Conservation (phyloP, 2,113 vertebrate species). For the Lucifuga dentata region DNA sequence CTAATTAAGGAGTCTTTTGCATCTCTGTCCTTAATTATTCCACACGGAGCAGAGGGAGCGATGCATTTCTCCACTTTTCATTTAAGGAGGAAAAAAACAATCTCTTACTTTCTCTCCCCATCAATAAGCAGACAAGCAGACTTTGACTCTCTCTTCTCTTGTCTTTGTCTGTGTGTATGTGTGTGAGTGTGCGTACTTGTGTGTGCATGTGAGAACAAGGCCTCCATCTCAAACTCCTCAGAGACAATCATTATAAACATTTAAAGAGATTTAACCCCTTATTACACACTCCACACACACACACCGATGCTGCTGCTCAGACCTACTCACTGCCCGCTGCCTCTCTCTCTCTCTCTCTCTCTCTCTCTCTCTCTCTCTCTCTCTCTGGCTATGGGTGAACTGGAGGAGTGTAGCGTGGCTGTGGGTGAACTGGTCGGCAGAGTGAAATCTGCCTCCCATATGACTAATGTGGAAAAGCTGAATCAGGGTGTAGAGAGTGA, state of each 20-base stretch:
- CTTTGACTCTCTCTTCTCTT: constrained; percentile 38
- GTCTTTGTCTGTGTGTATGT: constrained; percentile 18
- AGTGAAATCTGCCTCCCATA: no score
- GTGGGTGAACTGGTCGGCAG: no score
- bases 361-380: background rate
- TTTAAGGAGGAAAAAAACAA: constrained; percentile 71
- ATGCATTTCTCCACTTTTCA: constrained; percentile 74
- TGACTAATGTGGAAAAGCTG: no score
- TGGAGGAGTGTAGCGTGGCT: no score
- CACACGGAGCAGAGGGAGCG: constrained; percentile 69
- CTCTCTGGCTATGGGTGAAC: no score
- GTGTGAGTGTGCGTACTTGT: constrained; percentile 12
- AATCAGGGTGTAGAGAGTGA: no score
- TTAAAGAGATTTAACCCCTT: constrained; percentile 45
- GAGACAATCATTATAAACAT: constrained; percentile 49
- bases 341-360: background rate
- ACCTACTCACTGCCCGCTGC: constrained; percentile 3
- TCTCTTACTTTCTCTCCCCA: constrained; percentile 40
- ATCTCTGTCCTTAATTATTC: constrained; percentile 84
- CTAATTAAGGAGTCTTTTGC: constrained; percentile 86
- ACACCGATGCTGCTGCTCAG: background rate
- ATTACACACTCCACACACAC: background rate
- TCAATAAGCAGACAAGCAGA: constrained; percentile 63
- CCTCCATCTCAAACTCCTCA: constrained; percentile 29
- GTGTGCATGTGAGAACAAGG: constrained; percentile 15